phyloP scores from a whole-genome alignment of 2,888 invertebrate genomes.

The Lepidochitona cinerea region DNA sequence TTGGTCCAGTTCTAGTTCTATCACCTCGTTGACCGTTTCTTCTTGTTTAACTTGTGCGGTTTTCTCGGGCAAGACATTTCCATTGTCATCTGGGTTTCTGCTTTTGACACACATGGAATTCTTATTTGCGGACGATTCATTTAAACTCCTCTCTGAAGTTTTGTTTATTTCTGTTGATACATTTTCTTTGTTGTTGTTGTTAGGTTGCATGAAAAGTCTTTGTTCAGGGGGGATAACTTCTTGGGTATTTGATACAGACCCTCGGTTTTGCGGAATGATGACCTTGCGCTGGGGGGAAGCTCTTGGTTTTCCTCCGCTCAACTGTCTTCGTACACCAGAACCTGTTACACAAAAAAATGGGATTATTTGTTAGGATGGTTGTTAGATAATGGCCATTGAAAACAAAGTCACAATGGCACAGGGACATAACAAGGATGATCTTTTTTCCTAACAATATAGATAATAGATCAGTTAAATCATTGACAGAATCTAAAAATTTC shows the following conservation, averaged over 20 bases:
- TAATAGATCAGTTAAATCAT: too few relatives aligned
- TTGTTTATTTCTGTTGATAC: background rate
- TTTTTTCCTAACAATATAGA: too few relatives aligned
- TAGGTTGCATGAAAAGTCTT: background rate
- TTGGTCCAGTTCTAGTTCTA: conserved; percentile 35
- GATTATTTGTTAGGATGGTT: too few relatives aligned
- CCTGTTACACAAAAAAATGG: too few relatives aligned
- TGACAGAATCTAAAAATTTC: too few relatives aligned
- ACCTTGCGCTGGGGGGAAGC: background rate
- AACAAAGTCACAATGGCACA: too few relatives aligned
- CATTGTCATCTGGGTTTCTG: background rate
- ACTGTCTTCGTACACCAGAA: background rate
- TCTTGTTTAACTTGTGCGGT: background rate
- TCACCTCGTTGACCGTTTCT: conserved; percentile 13
- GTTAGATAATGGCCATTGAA: too few relatives aligned
- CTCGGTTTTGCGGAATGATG: background rate
- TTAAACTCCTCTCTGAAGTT: background rate
- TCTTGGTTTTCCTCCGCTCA: too few relatives aligned
- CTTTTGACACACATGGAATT: background rate
- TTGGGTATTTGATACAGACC: background rate
- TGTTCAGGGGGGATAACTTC: conserved; percentile 1
- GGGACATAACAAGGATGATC: too few relatives aligned
- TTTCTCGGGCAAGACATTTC: background rate
- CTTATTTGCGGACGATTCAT: background rate
- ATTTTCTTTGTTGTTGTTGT: background rate